Base-by-base conservation (phyloP, 2,797 vertebrate species). In the Parambassis ranga region DNA sequence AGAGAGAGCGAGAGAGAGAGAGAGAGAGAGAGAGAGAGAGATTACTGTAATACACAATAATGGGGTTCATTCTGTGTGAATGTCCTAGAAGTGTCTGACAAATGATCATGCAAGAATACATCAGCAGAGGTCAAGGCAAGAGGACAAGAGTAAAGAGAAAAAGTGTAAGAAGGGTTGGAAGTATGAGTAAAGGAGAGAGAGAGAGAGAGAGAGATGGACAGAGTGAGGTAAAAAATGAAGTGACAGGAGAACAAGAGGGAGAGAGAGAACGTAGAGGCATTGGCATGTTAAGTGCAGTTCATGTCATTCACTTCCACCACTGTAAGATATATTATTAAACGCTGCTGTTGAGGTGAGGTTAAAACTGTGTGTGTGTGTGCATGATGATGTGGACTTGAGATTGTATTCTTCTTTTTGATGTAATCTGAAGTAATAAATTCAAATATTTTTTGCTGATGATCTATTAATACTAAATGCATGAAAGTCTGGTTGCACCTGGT, bases 21-120 rank as follows among this genome's bases (percentile, higher is more conserved):
- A 19, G 46, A 50, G 18, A 14, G 37, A 47, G 43, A 19, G 57
- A 19, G 87, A 56, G 28, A 51, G 28, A 46, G 24, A 61, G 60
- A 62, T 64, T 64, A 71, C 26, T 53, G 50, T 79, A 65, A 76
- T 64, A 71, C 63, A 71, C 68, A 56, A 33, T 80, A 72, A 79
- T 67, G 66, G 76, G 44, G 65, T 69, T 79, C 77, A 69, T 67
- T 75, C 64, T 65, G 53, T 49, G 55, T 60, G 56, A 57, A 73
- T 64, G 83, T 85, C 75, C 84, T 81, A 65, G 65, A 80, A 82
- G 61, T 72, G 71, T 68, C 69, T 77, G 75, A 89, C 79, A 84
- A 82, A 89, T 65, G 72, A 87, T 77, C 53, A 71, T 46, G 52
- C 32, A 32, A 42, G 41, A 80, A 77, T 73, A 77, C 75, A 84